A percentile compares a stretch with the other conserved stretches of the same genome.
These are phyloP conservation scores for Sylvia atricapilla DNA, from an alignment of 2,113 vertebrate genomes.

Conservation along the genomic window DNA sequence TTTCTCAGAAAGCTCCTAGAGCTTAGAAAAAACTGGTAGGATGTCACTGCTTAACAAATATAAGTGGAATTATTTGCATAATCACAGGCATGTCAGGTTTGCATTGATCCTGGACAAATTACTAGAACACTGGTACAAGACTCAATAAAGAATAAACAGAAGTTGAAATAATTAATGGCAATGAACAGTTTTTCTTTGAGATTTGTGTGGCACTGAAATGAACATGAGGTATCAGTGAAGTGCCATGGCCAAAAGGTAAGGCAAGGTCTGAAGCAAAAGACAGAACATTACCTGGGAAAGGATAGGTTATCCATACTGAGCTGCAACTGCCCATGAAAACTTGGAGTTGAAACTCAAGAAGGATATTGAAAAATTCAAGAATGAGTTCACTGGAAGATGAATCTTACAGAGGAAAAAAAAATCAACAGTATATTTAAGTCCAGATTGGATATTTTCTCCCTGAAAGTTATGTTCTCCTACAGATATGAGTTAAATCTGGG, in stretches of 20 bases:
- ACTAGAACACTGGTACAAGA: background rate
- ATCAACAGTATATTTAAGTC: background rate
- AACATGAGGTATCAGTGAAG: background rate
- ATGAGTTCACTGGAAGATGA: background rate
- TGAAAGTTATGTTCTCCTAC: background rate
- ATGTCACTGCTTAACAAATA: background rate
- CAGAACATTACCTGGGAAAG: background rate
- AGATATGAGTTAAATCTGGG: background rate
- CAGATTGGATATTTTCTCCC: background rate
- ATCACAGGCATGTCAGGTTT: background rate
- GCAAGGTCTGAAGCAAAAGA: background rate
- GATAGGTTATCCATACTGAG: background rate
- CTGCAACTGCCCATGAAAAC: background rate
- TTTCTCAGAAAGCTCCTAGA: background rate
- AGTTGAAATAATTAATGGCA: background rate
- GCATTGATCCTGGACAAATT: background rate
- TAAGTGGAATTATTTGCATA: background rate
- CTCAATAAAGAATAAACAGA: background rate
- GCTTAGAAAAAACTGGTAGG: background rate
- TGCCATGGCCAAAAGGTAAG: background rate
- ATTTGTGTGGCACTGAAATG: background rate
- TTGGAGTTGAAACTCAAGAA: background rate
- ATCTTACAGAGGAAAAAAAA: background rate
- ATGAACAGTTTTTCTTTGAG: background rate
- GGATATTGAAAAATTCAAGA: background rate